These are phyloP conservation scores for Troilus luridus DNA, from an alignment of 2,888 invertebrate species.

Conservation along the genomic window DNA sequence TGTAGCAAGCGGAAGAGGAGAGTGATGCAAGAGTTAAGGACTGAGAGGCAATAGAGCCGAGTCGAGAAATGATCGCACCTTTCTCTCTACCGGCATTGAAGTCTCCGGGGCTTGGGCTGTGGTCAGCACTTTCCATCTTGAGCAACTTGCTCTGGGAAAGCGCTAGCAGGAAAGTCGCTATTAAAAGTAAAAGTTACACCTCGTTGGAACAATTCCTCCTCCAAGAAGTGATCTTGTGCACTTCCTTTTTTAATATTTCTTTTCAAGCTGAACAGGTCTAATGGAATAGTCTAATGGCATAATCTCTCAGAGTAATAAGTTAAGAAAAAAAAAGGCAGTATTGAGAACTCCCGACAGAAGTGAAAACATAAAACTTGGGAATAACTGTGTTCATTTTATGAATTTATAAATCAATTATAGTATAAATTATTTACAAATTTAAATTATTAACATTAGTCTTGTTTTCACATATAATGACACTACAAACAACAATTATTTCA, in stretches of 20 bases:
- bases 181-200: conserved; percentile 17
- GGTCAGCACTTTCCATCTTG: not conserved
- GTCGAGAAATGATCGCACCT: not conserved
- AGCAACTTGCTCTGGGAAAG: not conserved
- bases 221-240: not conserved
- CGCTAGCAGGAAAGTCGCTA: not conserved
- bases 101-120: not conserved
- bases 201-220: not conserved
- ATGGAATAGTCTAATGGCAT: too few relatives aligned
- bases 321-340: too few relatives aligned
- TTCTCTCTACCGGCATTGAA: not conserved
- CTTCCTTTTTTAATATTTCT: not conserved
- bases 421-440: too few relatives aligned
- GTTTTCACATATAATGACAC: too few relatives aligned
- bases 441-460: too few relatives aligned
- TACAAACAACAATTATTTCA: too few relatives aligned
- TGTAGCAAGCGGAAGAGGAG: not conserved
- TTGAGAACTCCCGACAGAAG: too few relatives aligned
- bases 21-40: not conserved
- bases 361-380: too few relatives aligned
- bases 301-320: too few relatives aligned
- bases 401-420: too few relatives aligned
- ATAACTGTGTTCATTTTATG: too few relatives aligned
- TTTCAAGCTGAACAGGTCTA: not conserved
- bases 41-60: not conserved